phyloP scores from a whole-genome alignment of 2,113 vertebrate species.

The Corythoichthys haematopterus region DNA sequence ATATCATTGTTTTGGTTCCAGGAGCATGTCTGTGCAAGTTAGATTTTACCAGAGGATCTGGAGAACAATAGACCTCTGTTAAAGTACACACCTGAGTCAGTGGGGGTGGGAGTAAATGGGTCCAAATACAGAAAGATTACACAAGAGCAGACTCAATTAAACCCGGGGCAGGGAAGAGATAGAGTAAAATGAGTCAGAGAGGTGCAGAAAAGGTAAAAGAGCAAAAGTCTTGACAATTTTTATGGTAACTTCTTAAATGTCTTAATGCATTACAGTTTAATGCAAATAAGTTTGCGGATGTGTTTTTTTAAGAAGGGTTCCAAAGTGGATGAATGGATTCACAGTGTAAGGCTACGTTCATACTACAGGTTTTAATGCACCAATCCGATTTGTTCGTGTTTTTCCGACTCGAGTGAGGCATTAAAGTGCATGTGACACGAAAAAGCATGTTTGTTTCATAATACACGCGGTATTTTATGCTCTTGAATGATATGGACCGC shows the following conservation, averaged over 20 bases:
- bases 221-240: background rate
- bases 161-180: constrained; percentile 24
- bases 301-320: background rate
- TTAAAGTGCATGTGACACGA: no score
- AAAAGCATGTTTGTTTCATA: no score
- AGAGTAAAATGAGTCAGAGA: constrained; percentile 5
- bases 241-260: background rate
- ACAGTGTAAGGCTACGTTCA: no score
- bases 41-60: constrained; percentile 45
- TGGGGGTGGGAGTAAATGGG: constrained; percentile 63
- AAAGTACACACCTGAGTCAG: constrained; percentile 64
- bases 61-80: constrained; percentile 68
- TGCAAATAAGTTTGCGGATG: background rate
- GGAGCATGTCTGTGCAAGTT: constrained; percentile 68
- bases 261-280: background rate
- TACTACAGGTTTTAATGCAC: no score
- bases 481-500: no score
- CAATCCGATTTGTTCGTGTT: no score
- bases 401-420: no score
- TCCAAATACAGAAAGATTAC: constrained; percentile 60
- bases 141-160: constrained; percentile 67
- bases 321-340: no score
- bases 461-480: no score
- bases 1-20: constrained; percentile 63
- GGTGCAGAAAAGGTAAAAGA: constrained; percentile 22